Percentiles rank a stretch among this genome's conserved stretches.
phyloP scores from a whole-genome alignment of 2,113 vertebrate species.

The Gymnobelideus leadbeateri region DNA sequence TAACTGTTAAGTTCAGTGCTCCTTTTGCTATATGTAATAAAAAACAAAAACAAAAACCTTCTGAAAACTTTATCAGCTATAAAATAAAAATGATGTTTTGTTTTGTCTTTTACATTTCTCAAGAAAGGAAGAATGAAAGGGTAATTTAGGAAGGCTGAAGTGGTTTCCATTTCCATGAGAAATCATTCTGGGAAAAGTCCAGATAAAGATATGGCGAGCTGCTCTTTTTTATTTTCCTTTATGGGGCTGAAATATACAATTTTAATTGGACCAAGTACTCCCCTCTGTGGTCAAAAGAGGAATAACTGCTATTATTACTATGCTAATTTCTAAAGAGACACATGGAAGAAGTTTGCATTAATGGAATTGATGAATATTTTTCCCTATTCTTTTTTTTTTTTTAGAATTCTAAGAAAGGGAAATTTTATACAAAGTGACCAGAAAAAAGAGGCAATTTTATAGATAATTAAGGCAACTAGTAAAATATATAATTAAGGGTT shows the following conservation, averaged over 20 bases:
- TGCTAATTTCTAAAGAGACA: neutral
- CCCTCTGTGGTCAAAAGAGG: slow-evolving; percentile 67
- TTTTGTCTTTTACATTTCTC: slow-evolving; percentile 19
- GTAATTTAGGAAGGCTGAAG: neutral
- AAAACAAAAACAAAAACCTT: neutral
- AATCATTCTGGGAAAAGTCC: slow-evolving; percentile 25
- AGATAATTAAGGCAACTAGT: neutral
- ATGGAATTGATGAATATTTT: neutral
- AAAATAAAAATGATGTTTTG: neutral
- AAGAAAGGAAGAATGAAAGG: neutral
- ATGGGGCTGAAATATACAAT: neutral
- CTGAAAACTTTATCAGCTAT: neutral
- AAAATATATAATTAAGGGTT: neutral
- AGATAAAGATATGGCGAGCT: neutral
- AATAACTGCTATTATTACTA: slow-evolving; percentile 50
- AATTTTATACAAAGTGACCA: neutral
- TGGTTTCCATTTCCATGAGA: neutral
- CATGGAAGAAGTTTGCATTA: neutral
- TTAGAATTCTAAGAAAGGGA: neutral
- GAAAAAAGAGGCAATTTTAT: neutral
- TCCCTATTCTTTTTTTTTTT: neutral
- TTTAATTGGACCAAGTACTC: slow-evolving; percentile 56
- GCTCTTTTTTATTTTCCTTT: neutral
- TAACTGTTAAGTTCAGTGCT: neutral
- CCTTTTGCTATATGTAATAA: neutral